Base-by-base conservation (phyloP, 2,888 invertebrate species). In the Tillus elongatus region DNA sequence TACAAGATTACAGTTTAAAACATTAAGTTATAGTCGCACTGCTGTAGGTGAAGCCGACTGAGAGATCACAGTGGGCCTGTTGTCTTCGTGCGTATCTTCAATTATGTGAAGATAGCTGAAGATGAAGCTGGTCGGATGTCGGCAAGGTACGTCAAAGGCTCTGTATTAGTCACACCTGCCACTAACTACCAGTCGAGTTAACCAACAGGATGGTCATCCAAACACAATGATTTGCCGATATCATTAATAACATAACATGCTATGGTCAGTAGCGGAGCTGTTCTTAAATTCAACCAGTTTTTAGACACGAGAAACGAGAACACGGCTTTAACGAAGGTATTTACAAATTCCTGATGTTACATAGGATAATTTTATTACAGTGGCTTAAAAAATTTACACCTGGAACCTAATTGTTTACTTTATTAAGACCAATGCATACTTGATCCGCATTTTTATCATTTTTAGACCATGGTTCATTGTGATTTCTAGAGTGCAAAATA, bases 121-220 rank as follows among this genome's bases (percentile, higher is more conserved):
- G 15, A 30, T 13, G 27, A 33, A 41, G 33, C 16, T 58, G 62
- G 52, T 43, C 60, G 49, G 51, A 47, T 63, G 64, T 61, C 64
- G 64, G 64, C 61, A 39, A 45, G 37, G 44, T 42, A 44, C 49
- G 45, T 55, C 60, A 63, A 64, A 63, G 61, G 57, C 54, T 46
- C 40, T 50, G 52, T 54, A 61, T 66, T 64, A 64, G 66, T 66
- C 64, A 66, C 66, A 66, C 64, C 66, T 66, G 66, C 64, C 64
- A 62, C 56, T 54, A 52, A 52, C 56, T 52, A 56, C 54, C 52
- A 53, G 50, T 51, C 47, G 50, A 50, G 51, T 56, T 49, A 47
- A 46, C 45, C 49, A 49, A 44, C 49, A 46, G 49, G 41, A 44
- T 44, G 49, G 46, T 46, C 58, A 54, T 56, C 60, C 61, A 57